Evolutionary conservation across 2,797 vertebrate species (phyloP), one percentile per base, ranked within the genome.

Genomic region (Alectoris magna): DNA sequence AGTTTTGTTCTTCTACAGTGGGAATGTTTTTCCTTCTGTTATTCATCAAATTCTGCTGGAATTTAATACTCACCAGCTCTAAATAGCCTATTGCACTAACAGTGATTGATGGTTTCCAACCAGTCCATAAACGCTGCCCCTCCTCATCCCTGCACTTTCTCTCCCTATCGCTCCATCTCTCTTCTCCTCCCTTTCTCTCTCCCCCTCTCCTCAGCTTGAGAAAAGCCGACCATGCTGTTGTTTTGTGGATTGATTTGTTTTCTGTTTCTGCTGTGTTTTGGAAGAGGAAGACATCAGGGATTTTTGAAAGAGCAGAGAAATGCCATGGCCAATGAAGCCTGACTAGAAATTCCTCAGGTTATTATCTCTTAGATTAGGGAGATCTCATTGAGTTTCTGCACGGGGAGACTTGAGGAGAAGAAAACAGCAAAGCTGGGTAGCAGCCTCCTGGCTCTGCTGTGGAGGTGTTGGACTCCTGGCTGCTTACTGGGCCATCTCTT

Each of bases 11-110:
- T 74, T 53, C 53, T 39, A 51, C 74, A 94, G 79, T 38, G 43
- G 81, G 93, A 96, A 93, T 94, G 93, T 93, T 96, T 96, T 96
- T 93, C 87, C 96, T 96, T 74, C 96, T 96, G 96, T 93, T 91
- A 95, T 92, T 96, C 78, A 94, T 96, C 94, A 94, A 78, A 95
- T 91, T 94, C 81, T 90, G 71, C 88, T 96, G 96, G 96, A 96
- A 96, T 95, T 96, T 89, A 94, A 90, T 95, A 80, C 93, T 95
- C 91, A 91, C 86, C 86, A 93, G 89, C 86, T 90, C 93, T 83
- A 91, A 96, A 92, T 87, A 92, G 91, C 80, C 88, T 81, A 60
- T 92, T 95, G 90, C 92, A 76, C 87, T 94, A 94, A 91, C 88
- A 87, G 91, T 93, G 93, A 96, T 93, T 95, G 96, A 96, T 91